Evolutionary conservation across 2,113 vertebrate genomes (phyloP).

Genomic region (Centropus unirufus): DNA sequence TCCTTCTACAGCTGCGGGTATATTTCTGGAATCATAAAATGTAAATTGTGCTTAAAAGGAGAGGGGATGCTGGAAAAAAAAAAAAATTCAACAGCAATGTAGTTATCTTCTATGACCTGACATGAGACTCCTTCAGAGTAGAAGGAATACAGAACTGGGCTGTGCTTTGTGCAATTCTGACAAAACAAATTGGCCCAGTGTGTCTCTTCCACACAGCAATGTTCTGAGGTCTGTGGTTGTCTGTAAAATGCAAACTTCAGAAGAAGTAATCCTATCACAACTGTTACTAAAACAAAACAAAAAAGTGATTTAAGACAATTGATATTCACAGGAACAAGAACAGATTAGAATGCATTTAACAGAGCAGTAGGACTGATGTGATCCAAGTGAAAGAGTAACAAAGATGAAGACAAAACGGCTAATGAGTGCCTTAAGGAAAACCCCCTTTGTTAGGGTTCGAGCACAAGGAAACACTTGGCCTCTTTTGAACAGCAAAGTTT

Average conservation of each 20-base stretch:
- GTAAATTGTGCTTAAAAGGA: not conserved
- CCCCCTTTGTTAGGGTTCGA: not conserved
- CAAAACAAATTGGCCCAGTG: not conserved
- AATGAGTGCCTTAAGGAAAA: not conserved
- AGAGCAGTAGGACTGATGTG: not conserved
- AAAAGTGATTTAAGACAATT: not conserved
- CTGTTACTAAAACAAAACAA: not conserved
- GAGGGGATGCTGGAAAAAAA: not conserved
- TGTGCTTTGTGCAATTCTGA: not conserved
- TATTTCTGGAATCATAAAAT: not conserved
- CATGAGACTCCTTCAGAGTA: not conserved
- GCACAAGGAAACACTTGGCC: not conserved
- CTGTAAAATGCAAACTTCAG: not conserved
- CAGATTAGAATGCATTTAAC: not conserved
- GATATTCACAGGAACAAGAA: not conserved
- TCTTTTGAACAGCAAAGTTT: not conserved
- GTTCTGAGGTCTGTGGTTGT: not conserved
- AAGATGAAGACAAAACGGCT: not conserved
- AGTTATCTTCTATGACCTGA: not conserved
- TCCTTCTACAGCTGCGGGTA: not conserved
- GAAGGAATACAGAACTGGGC: not conserved
- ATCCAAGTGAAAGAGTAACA: not conserved
- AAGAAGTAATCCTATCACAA: not conserved
- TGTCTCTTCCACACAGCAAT: not conserved
- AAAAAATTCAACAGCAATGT: not conserved